Percentiles rank a stretch among this genome's conserved stretches.
Evolutionary conservation across 1,140 invertebrate species (phyloP).

Genomic region (Lepeophtheirus salmonis): DNA sequence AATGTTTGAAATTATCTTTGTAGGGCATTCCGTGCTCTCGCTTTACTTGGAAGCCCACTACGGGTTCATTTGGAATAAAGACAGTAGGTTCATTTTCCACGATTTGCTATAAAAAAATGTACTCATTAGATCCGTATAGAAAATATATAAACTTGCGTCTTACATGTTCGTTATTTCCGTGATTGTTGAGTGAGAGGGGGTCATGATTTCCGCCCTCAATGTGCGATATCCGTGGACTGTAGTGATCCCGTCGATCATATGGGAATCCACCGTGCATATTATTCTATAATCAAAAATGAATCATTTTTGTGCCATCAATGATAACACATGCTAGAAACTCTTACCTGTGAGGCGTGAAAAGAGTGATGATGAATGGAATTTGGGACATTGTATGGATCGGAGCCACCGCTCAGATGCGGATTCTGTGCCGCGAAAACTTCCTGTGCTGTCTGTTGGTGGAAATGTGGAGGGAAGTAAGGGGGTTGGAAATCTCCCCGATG

Average conservation of each 20-base stretch:
- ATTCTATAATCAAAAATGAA: constrained; percentile 27
- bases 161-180: constrained; percentile 11
- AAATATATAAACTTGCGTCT: neutral
- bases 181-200: neutral
- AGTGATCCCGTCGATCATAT: constrained; percentile 33
- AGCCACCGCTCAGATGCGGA: neutral
- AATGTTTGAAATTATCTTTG: neutral
- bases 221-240: neutral
- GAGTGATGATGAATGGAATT: constrained; percentile 10
- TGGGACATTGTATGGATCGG: constrained; percentile 7
- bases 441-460: constrained; percentile 8
- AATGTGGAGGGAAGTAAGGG: constrained; percentile 6
- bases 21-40: neutral
- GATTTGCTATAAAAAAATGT: neutral
- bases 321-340: neutral
- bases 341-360: constrained; percentile 13
- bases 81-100: neutral
- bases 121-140: neutral
- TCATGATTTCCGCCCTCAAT: neutral
- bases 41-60: neutral
- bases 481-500: constrained; percentile 7
- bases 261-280: constrained; percentile 38
- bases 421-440: constrained; percentile 10
- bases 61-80: neutral
- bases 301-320: constrained; percentile 5